Base-by-base conservation (phyloP, 2,797 vertebrate genomes). In the Chromis chromis region DNA sequence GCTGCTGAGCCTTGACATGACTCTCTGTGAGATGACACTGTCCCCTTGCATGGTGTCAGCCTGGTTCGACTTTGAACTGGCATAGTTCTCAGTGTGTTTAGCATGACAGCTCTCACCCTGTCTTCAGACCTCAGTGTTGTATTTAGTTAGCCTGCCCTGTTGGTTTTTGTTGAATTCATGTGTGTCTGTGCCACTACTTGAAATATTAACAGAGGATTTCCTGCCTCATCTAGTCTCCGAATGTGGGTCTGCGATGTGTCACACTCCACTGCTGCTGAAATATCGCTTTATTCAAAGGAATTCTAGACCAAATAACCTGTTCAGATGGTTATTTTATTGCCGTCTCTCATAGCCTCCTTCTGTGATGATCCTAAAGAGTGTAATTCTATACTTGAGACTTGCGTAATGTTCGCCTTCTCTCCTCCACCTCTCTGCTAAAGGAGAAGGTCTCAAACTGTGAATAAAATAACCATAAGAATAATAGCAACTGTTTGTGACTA, bases 321-420 rank as follows among this genome's bases (percentile, higher is more conserved):
- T 36, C 53, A 40, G n/a, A 64, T 71, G 14, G 31, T 60, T 65
- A 56, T 81, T 63, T 46, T 68, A 53, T 65, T 65, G 54, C 57
- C 2, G 24, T 16, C 13, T 48, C 36, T 56, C 24, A 58, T 17
- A 31, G n/a, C 8, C 40, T 61, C 55, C 54, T 8, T 54, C 39
- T 55, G 61, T 78, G 57, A 63, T 61, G 17, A 53, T 71, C 36
- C 61, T 56, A 52, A 63, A 61, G 54, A 60, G 36, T 55, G 57
- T 55, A 44, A 65, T 44, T 70, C 31, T 65, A 65, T 61, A 73
- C 39, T 53, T 56, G 14, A 42, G n/a, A 70, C 39, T 53, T 56
- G 12, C 36, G 21, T 63, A 53, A 61, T 54, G 33, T 56, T 33
- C 56, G 1, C 12, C 1, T 0, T 1, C 27, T 52, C 19, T 36